These are phyloP conservation scores for Protobothrops flavoviridis DNA, from an alignment of 2,113 vertebrate genomes.

Conservation along the genomic window DNA sequence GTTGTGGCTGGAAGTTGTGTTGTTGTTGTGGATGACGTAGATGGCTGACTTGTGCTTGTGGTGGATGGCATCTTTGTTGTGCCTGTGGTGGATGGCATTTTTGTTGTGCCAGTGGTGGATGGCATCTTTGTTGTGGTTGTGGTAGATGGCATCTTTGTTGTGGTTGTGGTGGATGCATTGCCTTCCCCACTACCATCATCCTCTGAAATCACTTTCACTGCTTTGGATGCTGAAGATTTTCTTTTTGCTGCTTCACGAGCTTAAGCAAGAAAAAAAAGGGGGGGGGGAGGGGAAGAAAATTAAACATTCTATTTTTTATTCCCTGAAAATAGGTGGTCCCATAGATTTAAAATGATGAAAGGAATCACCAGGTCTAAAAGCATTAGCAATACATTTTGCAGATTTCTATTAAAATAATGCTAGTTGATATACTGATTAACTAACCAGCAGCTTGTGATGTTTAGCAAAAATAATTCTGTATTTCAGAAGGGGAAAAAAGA, in stretches of 20 bases:
- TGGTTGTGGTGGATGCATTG: neutral
- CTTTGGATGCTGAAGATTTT: conserved; percentile 14
- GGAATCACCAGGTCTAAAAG: neutral
- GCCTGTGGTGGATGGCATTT: neutral
- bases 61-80: conserved; percentile 33
- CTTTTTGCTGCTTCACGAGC: conserved; percentile 51
- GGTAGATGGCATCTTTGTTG: neutral
- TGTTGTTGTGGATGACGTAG: too few relatives aligned
- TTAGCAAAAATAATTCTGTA: neutral
- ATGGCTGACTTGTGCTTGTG: neutral
- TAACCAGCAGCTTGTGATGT: neutral
- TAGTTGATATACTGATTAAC: neutral
- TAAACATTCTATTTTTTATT: neutral
- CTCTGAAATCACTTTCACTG: conserved; percentile 26
- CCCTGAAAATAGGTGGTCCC: neutral
- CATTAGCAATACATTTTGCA: neutral
- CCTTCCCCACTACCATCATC: conserved; percentile 49
- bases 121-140: neutral
- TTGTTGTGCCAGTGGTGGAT: neutral
- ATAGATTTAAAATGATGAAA: neutral
- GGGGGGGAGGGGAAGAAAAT: neutral
- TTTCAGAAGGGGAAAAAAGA: neutral
- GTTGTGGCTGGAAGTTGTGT: neutral
- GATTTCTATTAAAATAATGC: neutral
- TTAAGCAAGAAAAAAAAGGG: neutral